These are phyloP conservation scores for Lepidurus couesii DNA, from an alignment of 1,140 invertebrate genomes.

Conservation along the genomic window DNA sequence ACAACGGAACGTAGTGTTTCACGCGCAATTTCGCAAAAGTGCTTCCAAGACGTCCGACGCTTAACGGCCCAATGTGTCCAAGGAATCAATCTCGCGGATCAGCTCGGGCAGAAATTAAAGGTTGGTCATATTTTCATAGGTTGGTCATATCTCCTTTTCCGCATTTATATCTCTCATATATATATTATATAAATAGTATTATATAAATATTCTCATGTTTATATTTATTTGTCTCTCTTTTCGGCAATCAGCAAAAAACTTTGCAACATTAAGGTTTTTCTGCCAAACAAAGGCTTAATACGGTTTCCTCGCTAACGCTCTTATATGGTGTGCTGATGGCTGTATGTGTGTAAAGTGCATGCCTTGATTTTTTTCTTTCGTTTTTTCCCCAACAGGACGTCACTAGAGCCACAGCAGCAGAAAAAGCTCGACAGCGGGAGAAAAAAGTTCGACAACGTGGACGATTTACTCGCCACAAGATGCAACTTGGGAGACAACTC, in stretches of 20 bases:
- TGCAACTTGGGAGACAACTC: neutral
- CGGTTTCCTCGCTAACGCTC: neutral
- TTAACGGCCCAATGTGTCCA: neutral
- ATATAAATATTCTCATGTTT: too few species aligned
- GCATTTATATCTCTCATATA: neutral
- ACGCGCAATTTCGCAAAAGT: constrained; percentile 1
- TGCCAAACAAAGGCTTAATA: too few species aligned
- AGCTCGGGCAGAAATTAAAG: neutral
- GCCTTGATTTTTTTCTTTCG: neutral
- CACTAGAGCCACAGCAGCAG: neutral
- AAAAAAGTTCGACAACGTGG: neutral
- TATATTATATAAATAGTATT: too few species aligned
- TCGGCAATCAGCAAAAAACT: neutral
- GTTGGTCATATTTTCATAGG: neutral
- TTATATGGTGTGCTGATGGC: too few species aligned
- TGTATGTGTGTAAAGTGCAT: too few species aligned
- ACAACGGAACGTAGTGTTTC: neutral
- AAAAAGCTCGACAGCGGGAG: neutral
- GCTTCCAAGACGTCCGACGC: neutral
- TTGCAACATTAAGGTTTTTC: neutral
- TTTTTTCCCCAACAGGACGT: neutral
- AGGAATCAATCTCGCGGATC: neutral
- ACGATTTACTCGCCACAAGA: neutral
- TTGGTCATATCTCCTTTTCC: neutral
- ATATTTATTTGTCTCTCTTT: neutral